phyloP scores from a whole-genome alignment of 2,797 vertebrate genomes.

The Coreius guichenoti region DNA sequence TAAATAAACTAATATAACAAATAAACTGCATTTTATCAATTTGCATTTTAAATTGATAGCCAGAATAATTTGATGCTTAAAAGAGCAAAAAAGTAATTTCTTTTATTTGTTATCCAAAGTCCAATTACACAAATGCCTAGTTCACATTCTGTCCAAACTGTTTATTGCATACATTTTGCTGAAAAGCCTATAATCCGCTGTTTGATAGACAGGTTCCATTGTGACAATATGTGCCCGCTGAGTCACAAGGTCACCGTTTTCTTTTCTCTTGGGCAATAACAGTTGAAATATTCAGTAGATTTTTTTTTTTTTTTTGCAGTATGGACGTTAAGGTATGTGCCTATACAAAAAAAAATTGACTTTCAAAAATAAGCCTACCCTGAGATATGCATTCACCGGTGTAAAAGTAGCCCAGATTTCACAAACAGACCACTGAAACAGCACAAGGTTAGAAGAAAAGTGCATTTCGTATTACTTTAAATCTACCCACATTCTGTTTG shows the following conservation, averaged over 20 bases:
- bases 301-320: background rate
- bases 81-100: background rate
- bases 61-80: background rate
- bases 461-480: background rate
- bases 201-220: background rate
- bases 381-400: background rate
- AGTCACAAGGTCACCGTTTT: background rate
- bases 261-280: background rate
- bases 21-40: background rate
- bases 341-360: background rate
- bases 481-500: constrained; percentile 13
- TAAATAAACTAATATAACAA: background rate
- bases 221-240: background rate
- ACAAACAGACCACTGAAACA: background rate
- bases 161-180: background rate
- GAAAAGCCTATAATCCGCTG: background rate
- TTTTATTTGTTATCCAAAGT: background rate
- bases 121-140: background rate
- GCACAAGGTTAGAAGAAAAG: constrained; percentile 1
- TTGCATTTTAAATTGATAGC: background rate
- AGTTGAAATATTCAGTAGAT: background rate
- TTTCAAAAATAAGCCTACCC: constrained; percentile 18
- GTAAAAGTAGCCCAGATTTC: background rate
- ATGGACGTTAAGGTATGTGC: background rate
- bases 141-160: background rate